Conservation (phyloP, 2,888 invertebrate genomes). For the Polymixis flavicincta region DNA sequence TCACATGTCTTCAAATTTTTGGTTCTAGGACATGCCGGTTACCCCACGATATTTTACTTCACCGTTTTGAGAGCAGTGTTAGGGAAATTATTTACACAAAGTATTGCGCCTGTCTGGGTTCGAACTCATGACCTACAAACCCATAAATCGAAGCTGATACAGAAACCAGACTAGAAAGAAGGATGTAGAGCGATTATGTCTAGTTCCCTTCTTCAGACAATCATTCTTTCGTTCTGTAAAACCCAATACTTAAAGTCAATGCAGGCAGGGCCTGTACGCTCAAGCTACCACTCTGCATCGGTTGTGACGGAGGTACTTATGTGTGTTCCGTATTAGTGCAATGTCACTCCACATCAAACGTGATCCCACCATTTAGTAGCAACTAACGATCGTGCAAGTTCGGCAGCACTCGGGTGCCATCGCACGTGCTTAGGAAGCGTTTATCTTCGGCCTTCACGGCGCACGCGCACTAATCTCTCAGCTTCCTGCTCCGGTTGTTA, state of each 20-base stretch:
- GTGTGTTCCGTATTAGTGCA: background rate
- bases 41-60: background rate
- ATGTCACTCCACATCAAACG: background rate
- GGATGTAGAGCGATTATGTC: background rate
- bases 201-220: background rate
- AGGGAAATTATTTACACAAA: too few relatives aligned
- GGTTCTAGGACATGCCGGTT: too few relatives aligned
- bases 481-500: constrained; percentile 80
- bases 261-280: too few relatives aligned
- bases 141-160: too few relatives aligned
- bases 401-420: constrained; percentile 64
- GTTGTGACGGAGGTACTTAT: background rate
- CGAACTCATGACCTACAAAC: too few relatives aligned
- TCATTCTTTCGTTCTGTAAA: background rate
- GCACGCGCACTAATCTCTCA: constrained; percentile 80
- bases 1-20: too few relatives aligned
- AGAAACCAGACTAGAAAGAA: too few relatives aligned
- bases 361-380: constrained; percentile 8
- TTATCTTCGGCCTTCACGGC: constrained; percentile 85
- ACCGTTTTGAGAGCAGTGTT: too few relatives aligned
- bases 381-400: constrained; percentile 51
- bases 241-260: background rate
- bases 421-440: constrained; percentile 81
- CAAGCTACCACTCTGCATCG: too few relatives aligned
- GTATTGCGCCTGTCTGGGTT: too few relatives aligned